Conservation (phyloP, 2,888 invertebrate genomes). For the Oeneis ivallda region DNA sequence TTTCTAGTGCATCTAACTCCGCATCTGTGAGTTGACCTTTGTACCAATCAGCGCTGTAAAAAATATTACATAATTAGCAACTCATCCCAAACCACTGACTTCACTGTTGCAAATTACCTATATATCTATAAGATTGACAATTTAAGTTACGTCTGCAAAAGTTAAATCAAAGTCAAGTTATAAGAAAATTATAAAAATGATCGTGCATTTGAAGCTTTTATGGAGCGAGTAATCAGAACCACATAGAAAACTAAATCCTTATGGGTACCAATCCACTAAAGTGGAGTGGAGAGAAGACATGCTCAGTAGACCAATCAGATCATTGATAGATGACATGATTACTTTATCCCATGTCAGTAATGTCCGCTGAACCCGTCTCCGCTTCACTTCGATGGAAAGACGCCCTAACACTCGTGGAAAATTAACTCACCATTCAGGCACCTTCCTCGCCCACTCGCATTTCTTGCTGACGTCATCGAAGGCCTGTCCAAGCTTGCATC, state of each 20-base stretch:
- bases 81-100: not conserved
- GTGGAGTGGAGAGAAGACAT: too few relatives aligned
- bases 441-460: conserved; percentile 93
- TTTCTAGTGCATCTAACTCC: conserved; percentile 89
- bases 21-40: conserved; percentile 91
- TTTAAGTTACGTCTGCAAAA: not conserved
- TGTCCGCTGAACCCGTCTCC: too few relatives aligned
- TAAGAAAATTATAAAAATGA: too few relatives aligned
- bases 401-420: not conserved
- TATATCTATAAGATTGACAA: not conserved
- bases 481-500: conserved; percentile 93
- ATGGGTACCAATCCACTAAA: too few relatives aligned
- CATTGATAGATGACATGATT: too few relatives aligned
- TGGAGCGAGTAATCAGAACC: too few relatives aligned
- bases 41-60: conserved; percentile 91
- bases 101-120: not conserved
- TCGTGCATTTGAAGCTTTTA: too few relatives aligned
- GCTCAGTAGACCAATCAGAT: too few relatives aligned
- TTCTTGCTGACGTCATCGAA: conserved; percentile 90
- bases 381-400: too few relatives aligned
- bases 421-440: conserved; percentile 91
- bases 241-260: too few relatives aligned
- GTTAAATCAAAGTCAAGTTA: too few relatives aligned
- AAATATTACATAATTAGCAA: not conserved
- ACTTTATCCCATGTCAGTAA: too few relatives aligned